A percentile compares a stretch with the other conserved stretches of the same genome.
These are phyloP conservation scores for Maniola hyperantus DNA, from an alignment of 2,888 invertebrate species.

Conservation along the genomic window DNA sequence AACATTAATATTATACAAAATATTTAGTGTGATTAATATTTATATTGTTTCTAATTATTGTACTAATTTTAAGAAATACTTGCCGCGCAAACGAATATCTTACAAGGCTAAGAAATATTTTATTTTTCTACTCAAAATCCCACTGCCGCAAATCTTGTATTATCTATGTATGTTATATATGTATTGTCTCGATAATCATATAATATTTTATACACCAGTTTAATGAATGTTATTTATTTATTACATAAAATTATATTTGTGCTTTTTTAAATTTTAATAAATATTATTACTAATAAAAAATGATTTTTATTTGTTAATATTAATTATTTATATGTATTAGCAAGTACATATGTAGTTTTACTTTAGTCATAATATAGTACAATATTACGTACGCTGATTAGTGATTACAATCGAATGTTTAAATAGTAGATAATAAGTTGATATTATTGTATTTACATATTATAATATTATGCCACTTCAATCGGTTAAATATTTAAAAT, in stretches of 20 bases:
- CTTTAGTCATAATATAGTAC: not conserved
- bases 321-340: not conserved
- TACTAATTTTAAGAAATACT: not conserved
- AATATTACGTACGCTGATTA: not conserved
- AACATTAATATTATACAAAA: not conserved
- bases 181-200: too few species aligned
- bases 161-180: constrained; percentile 29
- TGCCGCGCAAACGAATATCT: constrained; percentile 18
- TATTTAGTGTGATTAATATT: not conserved
- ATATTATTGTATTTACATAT: constrained; percentile 9
- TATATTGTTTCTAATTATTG: not conserved
- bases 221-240: constrained; percentile 21
- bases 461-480: constrained; percentile 6
- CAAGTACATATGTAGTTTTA: not conserved
- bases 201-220: constrained; percentile 29
- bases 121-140: constrained; percentile 35
- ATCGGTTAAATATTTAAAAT: constrained; percentile 8
- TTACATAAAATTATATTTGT: constrained; percentile 17
- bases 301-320: constrained; percentile 9
- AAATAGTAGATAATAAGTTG: not conserved
- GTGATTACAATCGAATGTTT: not conserved
- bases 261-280: constrained; percentile 29
- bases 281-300: constrained; percentile 15
- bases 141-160: constrained; percentile 39
- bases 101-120: constrained; percentile 13